These are phyloP conservation scores for Agriopis aurantiaria DNA, from an alignment of 2,888 invertebrate species.

Conservation along the genomic window DNA sequence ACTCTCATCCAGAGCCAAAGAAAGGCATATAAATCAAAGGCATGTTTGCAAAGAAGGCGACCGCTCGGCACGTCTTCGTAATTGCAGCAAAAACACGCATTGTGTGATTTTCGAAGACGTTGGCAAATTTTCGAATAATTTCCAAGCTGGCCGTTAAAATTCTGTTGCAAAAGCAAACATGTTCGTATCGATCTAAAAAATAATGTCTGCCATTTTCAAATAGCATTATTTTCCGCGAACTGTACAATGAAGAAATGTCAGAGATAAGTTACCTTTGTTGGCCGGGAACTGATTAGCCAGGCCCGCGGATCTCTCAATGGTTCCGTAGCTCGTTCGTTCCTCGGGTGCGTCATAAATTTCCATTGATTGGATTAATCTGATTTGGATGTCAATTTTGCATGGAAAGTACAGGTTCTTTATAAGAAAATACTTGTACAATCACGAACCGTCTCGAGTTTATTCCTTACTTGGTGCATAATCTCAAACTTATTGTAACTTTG, in stretches of 20 bases:
- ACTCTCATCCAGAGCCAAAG: constrained; percentile 71
- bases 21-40: constrained; percentile 83
- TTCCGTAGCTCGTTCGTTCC: constrained; percentile 67
- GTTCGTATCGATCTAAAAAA: constrained; percentile 42
- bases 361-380: constrained; percentile 87
- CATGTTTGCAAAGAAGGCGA: constrained; percentile 75
- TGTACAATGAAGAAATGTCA: constrained; percentile 54
- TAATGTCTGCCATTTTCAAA: constrained; percentile 29
- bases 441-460: constrained; percentile 67
- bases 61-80: constrained; percentile 79
- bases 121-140: constrained; percentile 83
- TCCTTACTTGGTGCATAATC: constrained; percentile 72
- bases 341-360: constrained; percentile 85
- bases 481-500: constrained; percentile 59
- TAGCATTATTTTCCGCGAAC: constrained; percentile 34
- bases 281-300: constrained; percentile 77
- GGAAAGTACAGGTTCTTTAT: constrained; percentile 79
- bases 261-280: constrained; percentile 57
- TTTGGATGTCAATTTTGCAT: constrained; percentile 85
- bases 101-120: constrained; percentile 79
- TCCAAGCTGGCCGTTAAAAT: constrained; percentile 42
- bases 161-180: constrained; percentile 17
- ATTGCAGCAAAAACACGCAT: constrained; percentile 83
- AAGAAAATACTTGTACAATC: constrained; percentile 72
- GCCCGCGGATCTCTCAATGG: constrained; percentile 77